Evolutionary conservation across 2,113 vertebrate genomes (phyloP).

Genomic region (Corynorhinus townsendii): DNA sequence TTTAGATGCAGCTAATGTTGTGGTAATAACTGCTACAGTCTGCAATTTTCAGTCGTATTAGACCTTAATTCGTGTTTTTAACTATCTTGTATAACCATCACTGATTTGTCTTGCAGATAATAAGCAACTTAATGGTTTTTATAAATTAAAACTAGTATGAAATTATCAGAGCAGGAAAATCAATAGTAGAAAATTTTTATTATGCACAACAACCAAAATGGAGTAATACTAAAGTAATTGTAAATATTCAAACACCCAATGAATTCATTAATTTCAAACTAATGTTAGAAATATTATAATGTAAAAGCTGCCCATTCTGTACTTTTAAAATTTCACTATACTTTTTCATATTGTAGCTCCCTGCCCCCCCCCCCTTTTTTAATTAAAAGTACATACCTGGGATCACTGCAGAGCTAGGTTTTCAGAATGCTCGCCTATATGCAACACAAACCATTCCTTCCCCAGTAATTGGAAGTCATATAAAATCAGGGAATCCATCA

Average conservation of each 20-base stretch:
- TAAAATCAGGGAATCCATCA: neutral
- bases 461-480: neutral
- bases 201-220: neutral
- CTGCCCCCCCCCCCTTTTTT: neutral
- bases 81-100: constrained; percentile 35
- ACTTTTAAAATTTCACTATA: neutral
- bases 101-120: constrained; percentile 55
- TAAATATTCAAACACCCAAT: constrained; percentile 43
- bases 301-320: neutral
- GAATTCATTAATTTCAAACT: constrained; percentile 17
- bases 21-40: constrained; percentile 50
- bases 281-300: neutral
- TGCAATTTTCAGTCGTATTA: constrained; percentile 56
- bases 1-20: constrained; percentile 44
- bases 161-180: constrained; percentile 47
- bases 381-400: neutral
- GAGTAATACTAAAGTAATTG: neutral
- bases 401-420: neutral
- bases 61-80: constrained; percentile 30
- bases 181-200: constrained; percentile 42
- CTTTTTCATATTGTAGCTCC: neutral
- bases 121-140: constrained; percentile 54
- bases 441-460: neutral
- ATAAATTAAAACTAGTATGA: constrained; percentile 52
- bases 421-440: neutral